Percentiles rank a stretch among this genome's conserved stretches.
These are phyloP conservation scores for Drosophila kuntzei DNA, from an alignment of 2,888 invertebrate species.

Conservation along the genomic window DNA sequence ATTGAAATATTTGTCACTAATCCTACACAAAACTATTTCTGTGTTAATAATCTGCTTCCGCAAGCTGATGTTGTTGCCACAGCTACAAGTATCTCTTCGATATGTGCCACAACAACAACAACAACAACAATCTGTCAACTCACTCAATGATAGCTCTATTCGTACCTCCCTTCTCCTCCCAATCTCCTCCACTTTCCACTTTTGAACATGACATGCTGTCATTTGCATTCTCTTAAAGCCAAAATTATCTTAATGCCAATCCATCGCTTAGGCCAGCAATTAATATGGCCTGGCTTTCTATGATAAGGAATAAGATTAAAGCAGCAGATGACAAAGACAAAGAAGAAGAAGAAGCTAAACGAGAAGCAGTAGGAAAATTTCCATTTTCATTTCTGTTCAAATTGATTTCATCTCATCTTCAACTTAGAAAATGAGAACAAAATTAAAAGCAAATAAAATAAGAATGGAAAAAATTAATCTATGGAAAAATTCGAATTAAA, in stretches of 20 bases:
- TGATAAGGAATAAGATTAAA: background rate
- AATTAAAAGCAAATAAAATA: no score
- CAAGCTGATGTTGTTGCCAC: conserved; percentile 30
- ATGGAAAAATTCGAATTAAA: no score
- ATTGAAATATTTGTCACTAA: conserved; percentile 64
- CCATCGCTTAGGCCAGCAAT: conserved; percentile 7
- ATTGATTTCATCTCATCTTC: no score
- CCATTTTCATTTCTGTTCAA: no score
- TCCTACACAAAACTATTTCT: conserved; percentile 72
- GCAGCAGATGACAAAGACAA: background rate
- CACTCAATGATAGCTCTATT: conserved; percentile 6
- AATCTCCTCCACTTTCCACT: background rate
- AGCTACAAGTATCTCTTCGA: conserved; percentile 8
- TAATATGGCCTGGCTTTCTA: conserved; percentile 8
- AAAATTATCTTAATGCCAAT: conserved; percentile 11
- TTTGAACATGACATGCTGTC: background rate
- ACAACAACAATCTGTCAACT: conserved; percentile 36
- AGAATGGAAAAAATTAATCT: no score
- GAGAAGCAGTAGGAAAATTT: background rate
- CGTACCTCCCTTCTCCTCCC: background rate
- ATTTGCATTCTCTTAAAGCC: conserved; percentile 4
- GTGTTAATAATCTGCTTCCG: conserved; percentile 66
- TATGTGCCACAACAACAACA: conserved; percentile 5
- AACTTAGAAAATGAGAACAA: no score
- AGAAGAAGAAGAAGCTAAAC: background rate